A percentile compares a stretch with the other conserved stretches of the same genome.
Evolutionary conservation across 1,140 invertebrate species (phyloP).

Genomic region (Diplogasteroides magnus): DNA sequence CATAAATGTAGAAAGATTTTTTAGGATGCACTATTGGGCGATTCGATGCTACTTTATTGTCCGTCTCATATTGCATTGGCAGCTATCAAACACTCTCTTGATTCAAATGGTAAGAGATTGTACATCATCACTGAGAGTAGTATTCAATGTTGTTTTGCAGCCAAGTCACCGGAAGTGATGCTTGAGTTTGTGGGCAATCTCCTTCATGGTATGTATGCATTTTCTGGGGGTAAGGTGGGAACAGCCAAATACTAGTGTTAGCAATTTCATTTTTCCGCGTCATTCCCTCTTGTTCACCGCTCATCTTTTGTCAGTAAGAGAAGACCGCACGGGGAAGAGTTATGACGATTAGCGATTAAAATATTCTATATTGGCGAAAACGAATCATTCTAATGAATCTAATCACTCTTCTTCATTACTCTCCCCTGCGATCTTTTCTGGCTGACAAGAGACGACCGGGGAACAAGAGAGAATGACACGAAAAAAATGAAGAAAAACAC

Average conservation of each 20-base stretch:
- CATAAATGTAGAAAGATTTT: not conserved
- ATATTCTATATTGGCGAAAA: not conserved
- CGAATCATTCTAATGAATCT: too few relatives aligned
- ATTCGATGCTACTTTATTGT: conserved; percentile 47
- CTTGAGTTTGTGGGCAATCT: conserved; percentile 34
- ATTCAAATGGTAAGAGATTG: conserved; percentile 27
- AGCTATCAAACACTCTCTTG: conserved; percentile 45
- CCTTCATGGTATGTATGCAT: conserved; percentile 7
- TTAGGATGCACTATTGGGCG: conserved; percentile 39
- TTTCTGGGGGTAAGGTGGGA: too few relatives aligned
- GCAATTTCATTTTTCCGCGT: too few relatives aligned
- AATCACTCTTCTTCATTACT: too few relatives aligned
- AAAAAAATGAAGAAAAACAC: too few relatives aligned
- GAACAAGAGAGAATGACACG: too few relatives aligned
- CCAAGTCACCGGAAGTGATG: conserved; percentile 34
- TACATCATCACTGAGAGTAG: not conserved
- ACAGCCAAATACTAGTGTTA: too few relatives aligned
- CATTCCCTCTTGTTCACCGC: too few relatives aligned
- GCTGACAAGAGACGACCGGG: too few relatives aligned
- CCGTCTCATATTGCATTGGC: conserved; percentile 53
- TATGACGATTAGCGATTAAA: conserved; percentile 18
- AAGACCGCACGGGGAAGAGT: conserved; percentile 15
- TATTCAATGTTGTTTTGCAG: conserved; percentile 6
- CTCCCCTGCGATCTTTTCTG: too few relatives aligned
- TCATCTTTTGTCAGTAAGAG: too few relatives aligned